These are phyloP conservation scores for Gortyna flavago DNA, from an alignment of 2,888 invertebrate genomes.

Conservation along the genomic window DNA sequence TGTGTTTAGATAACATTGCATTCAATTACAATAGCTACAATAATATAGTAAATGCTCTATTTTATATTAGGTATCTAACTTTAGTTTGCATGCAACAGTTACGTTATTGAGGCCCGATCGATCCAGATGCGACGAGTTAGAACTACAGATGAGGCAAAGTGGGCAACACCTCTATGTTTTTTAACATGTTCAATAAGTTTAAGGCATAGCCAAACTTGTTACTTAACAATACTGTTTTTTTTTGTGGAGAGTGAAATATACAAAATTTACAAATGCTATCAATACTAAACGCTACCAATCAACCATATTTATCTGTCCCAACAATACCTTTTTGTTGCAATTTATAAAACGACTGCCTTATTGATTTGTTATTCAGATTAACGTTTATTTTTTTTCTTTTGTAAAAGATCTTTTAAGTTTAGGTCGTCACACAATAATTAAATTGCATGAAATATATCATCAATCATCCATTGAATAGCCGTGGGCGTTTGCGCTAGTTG, in stretches of 20 bases:
- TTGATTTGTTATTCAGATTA: background rate
- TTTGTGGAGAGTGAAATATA: background rate
- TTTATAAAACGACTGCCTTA: background rate
- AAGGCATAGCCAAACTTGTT: constrained; percentile 13
- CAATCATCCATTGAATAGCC: background rate
- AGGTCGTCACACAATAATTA: background rate
- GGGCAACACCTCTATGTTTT: constrained; percentile 29
- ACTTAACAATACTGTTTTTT: background rate
- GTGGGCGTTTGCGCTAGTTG: background rate
- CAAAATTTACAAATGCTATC: background rate
- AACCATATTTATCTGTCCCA: no score
- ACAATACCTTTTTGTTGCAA: background rate
- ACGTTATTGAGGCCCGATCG: constrained; percentile 29
- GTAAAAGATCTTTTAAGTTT: background rate
- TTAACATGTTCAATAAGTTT: constrained; percentile 23
- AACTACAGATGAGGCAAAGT: constrained; percentile 48
- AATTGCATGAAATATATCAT: background rate
- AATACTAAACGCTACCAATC: background rate
- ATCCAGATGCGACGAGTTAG: constrained; percentile 53
- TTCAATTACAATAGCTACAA: background rate
- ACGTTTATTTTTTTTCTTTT: background rate
- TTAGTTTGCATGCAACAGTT: constrained; percentile 45
- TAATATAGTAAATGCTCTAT: constrained; percentile 10
- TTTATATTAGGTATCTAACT: constrained; percentile 51
- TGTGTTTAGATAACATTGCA: background rate